These are phyloP conservation scores for Rhynchonycteris naso DNA, from an alignment of 2,797 vertebrate genomes.

Conservation along the genomic window DNA sequence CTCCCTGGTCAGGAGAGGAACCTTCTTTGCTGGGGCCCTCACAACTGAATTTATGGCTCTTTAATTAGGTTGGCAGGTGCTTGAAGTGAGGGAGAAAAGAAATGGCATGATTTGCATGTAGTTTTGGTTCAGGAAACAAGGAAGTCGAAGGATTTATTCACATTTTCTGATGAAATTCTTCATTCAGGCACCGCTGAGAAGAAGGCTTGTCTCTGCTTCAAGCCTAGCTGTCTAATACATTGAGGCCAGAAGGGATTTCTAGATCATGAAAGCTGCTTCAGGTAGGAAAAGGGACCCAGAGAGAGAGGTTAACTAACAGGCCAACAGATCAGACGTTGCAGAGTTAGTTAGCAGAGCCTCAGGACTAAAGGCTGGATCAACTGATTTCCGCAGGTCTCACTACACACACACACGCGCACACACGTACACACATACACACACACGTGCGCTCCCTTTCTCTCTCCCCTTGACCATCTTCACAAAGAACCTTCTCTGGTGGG, in stretches of 20 bases:
- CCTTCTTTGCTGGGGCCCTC: background rate
- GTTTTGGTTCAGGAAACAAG: conserved; percentile 56
- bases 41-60: conserved; percentile 53
- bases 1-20: background rate
- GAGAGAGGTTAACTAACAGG: background rate
- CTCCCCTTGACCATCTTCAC: background rate
- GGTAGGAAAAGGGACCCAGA: background rate
- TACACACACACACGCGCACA: background rate
- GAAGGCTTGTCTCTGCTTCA: background rate
- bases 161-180: conserved; percentile 36
- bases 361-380: background rate
- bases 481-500: background rate
- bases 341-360: background rate
- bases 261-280: background rate
- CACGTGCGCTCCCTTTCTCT: background rate
- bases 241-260: background rate
- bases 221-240: background rate
- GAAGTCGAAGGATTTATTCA: background rate
- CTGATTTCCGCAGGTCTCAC: background rate
- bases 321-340: background rate
- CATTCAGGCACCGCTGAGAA: conserved; percentile 20
- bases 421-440: background rate
- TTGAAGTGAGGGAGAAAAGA: conserved; percentile 31
- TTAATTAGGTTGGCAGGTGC: conserved; percentile 55
- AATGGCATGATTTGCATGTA: background rate